A percentile compares a stretch with the other conserved stretches of the same genome.
phyloP scores from a whole-genome alignment of 2,113 vertebrate genomes.

The Pipra filicauda region DNA sequence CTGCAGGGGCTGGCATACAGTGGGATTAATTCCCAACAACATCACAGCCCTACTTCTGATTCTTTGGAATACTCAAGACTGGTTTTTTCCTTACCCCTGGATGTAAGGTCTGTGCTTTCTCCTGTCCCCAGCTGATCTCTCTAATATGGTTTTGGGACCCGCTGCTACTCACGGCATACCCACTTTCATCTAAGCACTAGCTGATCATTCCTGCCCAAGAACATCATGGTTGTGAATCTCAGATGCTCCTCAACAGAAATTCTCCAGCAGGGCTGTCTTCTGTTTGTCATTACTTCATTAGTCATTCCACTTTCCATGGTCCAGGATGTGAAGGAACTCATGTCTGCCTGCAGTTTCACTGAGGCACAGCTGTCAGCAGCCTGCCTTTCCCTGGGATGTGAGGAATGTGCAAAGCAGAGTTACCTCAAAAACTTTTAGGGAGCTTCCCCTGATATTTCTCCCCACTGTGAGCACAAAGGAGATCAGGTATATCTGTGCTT shows the following conservation, averaged over 20 bases:
- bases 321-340: not conserved
- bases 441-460: not conserved
- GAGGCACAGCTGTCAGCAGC: not conserved
- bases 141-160: accelerated
- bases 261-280: not conserved
- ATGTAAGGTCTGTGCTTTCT: not conserved
- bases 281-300: not conserved
- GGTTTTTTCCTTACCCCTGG: not conserved
- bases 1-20: not conserved
- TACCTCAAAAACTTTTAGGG: not conserved
- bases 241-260: not conserved
- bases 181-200: not conserved
- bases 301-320: not conserved
- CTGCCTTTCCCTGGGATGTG: not conserved
- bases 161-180: not conserved
- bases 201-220: not conserved
- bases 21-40: not conserved
- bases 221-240: not conserved
- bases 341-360: not conserved
- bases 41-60: not conserved
- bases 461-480: not conserved
- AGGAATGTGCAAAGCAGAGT: not conserved
- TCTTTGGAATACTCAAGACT: not conserved
- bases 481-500: not conserved
- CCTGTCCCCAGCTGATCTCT: not conserved